Percentiles rank a stretch among this genome's conserved stretches.
Evolutionary conservation across 2,888 invertebrate genomes (phyloP).

Genomic region (Crocallis elinguaria): DNA sequence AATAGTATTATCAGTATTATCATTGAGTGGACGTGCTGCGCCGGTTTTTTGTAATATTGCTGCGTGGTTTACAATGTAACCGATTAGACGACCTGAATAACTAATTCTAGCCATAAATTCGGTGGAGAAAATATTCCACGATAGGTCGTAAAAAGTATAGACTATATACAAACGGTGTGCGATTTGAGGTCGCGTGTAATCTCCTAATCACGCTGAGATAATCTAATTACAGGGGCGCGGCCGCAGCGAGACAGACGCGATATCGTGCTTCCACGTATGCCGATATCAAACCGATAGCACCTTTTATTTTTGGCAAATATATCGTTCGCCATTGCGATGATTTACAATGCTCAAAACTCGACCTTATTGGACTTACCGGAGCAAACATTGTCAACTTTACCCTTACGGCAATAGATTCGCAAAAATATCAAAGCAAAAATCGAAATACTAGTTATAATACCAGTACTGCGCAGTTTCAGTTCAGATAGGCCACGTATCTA

Average conservation of each 20-base stretch:
- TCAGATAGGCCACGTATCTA: slow-evolving; percentile 43
- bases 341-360: slow-evolving; percentile 15
- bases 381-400: slow-evolving; percentile 20
- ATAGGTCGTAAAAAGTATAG: slow-evolving; percentile 38
- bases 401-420: slow-evolving; percentile 10
- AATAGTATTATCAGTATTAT: slow-evolving; percentile 2
- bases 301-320: slow-evolving; percentile 46
- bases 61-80: slow-evolving; percentile 10
- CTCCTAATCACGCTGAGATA: slow-evolving; percentile 58
- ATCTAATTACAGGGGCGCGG: slow-evolving; percentile 77
- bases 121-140: slow-evolving; percentile 50
- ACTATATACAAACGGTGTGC: slow-evolving; percentile 45
- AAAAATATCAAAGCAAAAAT: slow-evolving; percentile 21
- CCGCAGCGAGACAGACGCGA: slow-evolving; percentile 31
- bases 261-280: slow-evolving; percentile 49
- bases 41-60: background rate
- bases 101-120: slow-evolving; percentile 44
- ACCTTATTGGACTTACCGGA: slow-evolving; percentile 6
- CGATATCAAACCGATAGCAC: slow-evolving; percentile 50
- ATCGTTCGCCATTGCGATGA: slow-evolving; percentile 4
- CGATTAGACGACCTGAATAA: slow-evolving; percentile 44
- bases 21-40: slow-evolving; percentile 4
- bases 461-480: slow-evolving; percentile 59
- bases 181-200: slow-evolving; percentile 55
- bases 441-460: slow-evolving; percentile 26